Evolutionary conservation across 2,888 invertebrate species (phyloP), one percentile per base, ranked within the genome.

Genomic region (Amorpha juglandis): DNA sequence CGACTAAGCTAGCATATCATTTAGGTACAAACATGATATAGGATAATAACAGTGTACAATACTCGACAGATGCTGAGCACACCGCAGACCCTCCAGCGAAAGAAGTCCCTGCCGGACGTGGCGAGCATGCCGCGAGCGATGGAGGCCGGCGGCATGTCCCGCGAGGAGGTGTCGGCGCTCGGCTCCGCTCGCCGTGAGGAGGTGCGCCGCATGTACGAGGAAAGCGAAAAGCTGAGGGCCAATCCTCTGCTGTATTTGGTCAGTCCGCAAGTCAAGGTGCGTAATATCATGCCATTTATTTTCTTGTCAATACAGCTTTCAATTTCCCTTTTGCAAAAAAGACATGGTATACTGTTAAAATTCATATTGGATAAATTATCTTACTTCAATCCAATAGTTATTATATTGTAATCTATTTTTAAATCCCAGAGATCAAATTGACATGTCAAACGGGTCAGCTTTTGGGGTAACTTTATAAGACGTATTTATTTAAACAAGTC

Each of bases 31-130:
- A 2, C 12, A 45, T 3, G 45, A 45, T 19, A 1, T 4, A 27
- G 2, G 27, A 27, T n/a, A 9, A 1, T 50, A 50, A 50, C 19
- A 19, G 4, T 50, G 50, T 0, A 38, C n/a, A 16, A n/a, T 38
- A 38, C 35, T 55, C 16, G 16, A 42, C 94, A 97, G 97, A 96
- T 96, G 93, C 91, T 97, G 88, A 96, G 96, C 84, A 95, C 95
- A 75, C 95, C 96, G 84, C 95, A 96, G 86, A 95, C 97, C 78
- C 94, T 98, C 79, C 98, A 97, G 92, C 95, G 98, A 78, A 98
- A 99, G 94, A 99, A 99, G 92, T 99, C 99, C 76, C 95, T 99
- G 92, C 99, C 99, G 65, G 99, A 99, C 93, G 96, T 98, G 82
- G 97, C 97, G 81, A 96, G 96, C 71, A 95, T 97, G 88, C 96